A percentile compares a stretch with the other conserved stretches of the same genome.
Conservation (phyloP, 1,140 invertebrate genomes). For the Papilio helenus region DNA sequence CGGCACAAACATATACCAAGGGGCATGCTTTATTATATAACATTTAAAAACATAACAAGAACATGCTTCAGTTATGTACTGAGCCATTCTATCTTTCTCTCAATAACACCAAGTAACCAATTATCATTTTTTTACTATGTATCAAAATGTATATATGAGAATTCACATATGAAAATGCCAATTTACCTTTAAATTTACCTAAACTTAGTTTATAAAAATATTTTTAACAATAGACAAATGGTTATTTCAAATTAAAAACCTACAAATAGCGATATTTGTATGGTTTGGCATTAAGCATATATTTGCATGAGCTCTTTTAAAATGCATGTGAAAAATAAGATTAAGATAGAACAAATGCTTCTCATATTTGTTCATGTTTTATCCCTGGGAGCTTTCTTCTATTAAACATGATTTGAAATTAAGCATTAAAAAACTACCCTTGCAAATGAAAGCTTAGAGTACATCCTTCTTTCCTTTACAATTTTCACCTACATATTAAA, state of each 20-base stretch:
- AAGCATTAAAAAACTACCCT: no score
- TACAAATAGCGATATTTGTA: no score
- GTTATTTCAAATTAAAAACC: neutral
- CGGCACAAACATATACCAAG: conserved; percentile 55
- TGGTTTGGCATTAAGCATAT: no score
- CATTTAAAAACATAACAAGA: conserved; percentile 24
- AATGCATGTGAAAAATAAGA: no score
- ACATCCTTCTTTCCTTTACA: no score
- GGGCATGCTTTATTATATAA: conserved; percentile 41
- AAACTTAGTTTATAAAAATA: neutral
- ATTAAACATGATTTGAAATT: no score
- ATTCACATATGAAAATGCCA: neutral
- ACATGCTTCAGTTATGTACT: conserved; percentile 39
- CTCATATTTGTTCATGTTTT: no score
- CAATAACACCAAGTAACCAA: neutral
- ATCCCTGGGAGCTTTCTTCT: no score
- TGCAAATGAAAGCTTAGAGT: no score
- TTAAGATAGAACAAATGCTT: no score
- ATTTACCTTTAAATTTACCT: neutral
- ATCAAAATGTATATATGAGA: neutral
- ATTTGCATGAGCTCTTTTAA: no score
- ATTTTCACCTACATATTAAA: no score
- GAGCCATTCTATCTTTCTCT: conserved; percentile 34
- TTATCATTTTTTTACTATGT: neutral
- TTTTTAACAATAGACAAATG: neutral